phyloP scores from a whole-genome alignment of 35 echinoderm and acorn worm species.

The Hemicentrotus pulcherrimus region DNA sequence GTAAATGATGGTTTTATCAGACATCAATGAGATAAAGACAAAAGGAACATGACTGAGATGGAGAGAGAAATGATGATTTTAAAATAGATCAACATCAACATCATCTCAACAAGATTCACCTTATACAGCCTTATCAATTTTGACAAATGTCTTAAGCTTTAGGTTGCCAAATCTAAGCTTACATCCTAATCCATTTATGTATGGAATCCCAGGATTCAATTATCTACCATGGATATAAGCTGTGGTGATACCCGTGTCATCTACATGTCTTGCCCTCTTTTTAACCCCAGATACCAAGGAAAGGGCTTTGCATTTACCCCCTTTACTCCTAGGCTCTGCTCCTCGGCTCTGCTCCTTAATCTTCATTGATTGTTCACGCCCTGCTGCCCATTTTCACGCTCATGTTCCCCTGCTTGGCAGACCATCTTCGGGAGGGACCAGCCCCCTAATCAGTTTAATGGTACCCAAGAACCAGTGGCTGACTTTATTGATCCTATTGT shows the following conservation, averaged over 20 bases:
- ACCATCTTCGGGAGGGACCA: not conserved
- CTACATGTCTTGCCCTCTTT: not conserved
- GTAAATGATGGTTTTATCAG: not conserved
- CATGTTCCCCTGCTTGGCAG: not conserved
- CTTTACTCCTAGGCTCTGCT: not conserved
- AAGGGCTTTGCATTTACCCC: not conserved
- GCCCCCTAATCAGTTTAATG: conserved; percentile 1
- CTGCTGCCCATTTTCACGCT: not conserved
- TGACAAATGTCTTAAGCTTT: not conserved
- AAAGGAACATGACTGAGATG: not conserved
- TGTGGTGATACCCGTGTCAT: not conserved
- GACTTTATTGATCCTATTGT: not conserved
- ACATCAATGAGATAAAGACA: not conserved
- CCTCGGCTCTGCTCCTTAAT: not conserved
- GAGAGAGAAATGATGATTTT: no score
- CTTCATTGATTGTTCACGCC: conserved; percentile 17
- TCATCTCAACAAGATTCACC: no score
- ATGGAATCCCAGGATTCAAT: not conserved
- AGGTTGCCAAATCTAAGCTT: not conserved
- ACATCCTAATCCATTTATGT: not conserved
- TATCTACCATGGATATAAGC: not conserved
- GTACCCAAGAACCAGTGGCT: not conserved
- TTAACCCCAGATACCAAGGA: not conserved
- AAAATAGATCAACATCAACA: no score
- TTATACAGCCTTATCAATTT: not conserved